Evolutionary conservation across 1,140 invertebrate species (phyloP).

Genomic region (Ooceraea biroi): DNA sequence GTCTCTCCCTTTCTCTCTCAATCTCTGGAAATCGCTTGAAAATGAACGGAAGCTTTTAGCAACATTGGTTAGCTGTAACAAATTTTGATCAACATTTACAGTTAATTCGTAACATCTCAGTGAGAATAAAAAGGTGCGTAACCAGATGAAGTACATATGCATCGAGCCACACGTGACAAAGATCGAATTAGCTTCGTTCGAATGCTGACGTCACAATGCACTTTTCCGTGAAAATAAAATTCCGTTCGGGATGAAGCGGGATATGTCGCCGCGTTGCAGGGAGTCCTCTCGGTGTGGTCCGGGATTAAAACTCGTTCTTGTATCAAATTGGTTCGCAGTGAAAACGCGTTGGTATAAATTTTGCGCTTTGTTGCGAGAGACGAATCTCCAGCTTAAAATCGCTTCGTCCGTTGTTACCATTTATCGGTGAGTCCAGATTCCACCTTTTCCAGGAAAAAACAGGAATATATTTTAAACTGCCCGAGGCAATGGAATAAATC

Average conservation of each 20-base stretch:
- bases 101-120: not conserved
- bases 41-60: no score
- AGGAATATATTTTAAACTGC: not conserved
- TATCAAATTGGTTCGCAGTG: not conserved
- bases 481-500: not conserved
- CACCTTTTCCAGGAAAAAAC: not conserved
- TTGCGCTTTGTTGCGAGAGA: not conserved
- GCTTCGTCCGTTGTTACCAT: conserved; percentile 1
- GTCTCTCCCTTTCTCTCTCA: no score
- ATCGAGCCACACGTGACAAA: not conserved
- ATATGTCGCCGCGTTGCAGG: not conserved
- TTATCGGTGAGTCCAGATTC: not conserved
- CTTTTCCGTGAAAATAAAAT: conserved; percentile 17
- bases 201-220: conserved; percentile 39
- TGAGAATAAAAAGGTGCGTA: not conserved
- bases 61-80: no score
- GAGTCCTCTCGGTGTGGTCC: not conserved
- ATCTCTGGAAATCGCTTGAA: no score
- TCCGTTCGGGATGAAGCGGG: conserved; percentile 1
- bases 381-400: not conserved
- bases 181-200: conserved; percentile 1
- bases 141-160: not conserved
- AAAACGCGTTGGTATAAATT: conserved; percentile 44
- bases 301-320: conserved; percentile 24
- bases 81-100: not conserved